phyloP scores from a whole-genome alignment of 2,797 vertebrate genomes.

The Hoplostethus mediterraneus region DNA sequence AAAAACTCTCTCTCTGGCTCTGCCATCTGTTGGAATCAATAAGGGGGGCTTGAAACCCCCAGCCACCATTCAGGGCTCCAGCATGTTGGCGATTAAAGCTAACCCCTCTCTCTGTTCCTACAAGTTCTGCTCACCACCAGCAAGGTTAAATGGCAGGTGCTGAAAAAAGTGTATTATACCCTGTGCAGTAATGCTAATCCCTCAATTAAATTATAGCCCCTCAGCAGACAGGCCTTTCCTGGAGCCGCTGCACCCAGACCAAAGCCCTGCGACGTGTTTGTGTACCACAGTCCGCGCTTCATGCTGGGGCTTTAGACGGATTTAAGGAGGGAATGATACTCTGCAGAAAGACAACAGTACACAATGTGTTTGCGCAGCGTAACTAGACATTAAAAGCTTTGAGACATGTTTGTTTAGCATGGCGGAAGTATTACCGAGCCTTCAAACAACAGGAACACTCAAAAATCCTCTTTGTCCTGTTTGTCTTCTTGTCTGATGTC shows the following conservation, averaged over 20 bases:
- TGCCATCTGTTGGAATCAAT: conserved; percentile 85
- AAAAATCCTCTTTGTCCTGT: conserved; percentile 73
- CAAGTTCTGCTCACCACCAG: conserved; percentile 75
- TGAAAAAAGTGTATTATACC: conserved; percentile 79
- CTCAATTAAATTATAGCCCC: conserved; percentile 83
- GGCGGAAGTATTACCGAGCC: conserved; percentile 62
- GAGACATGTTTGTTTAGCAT: conserved; percentile 73
- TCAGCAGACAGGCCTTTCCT: conserved; percentile 73
- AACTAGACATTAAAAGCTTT: conserved; percentile 80
- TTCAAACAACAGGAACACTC: conserved; percentile 70
- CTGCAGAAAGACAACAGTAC: conserved; percentile 74
- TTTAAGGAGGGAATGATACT: conserved; percentile 71
- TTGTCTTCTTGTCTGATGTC: conserved; percentile 67
- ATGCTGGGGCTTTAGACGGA: conserved; percentile 77
- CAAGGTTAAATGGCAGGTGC: conserved; percentile 86
- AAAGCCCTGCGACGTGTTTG: conserved; percentile 72
- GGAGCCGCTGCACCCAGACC: conserved; percentile 59
- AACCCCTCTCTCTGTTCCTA: conserved; percentile 76
- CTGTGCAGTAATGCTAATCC: conserved; percentile 83
- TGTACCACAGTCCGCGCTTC: conserved; percentile 67
- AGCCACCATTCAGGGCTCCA: conserved; percentile 70
- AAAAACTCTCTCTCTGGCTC: conserved; percentile 75
- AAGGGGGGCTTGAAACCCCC: conserved; percentile 70
- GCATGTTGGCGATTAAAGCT: conserved; percentile 81
- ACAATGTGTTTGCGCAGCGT: conserved; percentile 74